phyloP scores from a whole-genome alignment of 2,888 invertebrate species.

The Campoplex nolae region DNA sequence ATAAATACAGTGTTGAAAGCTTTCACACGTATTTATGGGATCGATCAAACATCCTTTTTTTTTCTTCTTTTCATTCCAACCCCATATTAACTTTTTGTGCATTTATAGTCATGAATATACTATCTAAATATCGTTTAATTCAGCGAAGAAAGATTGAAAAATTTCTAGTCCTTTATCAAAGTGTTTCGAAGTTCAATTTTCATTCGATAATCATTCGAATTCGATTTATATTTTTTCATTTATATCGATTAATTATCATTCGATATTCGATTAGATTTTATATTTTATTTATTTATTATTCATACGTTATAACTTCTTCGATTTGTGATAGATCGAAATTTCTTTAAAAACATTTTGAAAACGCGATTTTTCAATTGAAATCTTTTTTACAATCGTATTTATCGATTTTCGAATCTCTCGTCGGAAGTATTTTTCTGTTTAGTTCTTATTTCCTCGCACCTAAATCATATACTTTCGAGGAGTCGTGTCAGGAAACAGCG shows the following conservation, averaged over 20 bases:
- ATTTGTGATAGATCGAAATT: no score
- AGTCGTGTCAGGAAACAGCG: neutral
- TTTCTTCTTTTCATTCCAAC: neutral
- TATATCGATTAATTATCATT: no score
- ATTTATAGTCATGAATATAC: neutral
- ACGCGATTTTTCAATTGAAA: no score
- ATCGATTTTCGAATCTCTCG: no score
- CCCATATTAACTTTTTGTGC: neutral
- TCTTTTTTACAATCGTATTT: no score
- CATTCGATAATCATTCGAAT: no score
- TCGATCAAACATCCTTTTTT: neutral
- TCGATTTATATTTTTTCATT: no score
- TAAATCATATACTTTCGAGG: neutral
- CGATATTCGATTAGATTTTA: no score
- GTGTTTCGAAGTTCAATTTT: neutral
- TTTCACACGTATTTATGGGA: slow-evolving; percentile 35
- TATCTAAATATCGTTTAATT: neutral
- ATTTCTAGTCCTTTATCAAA: neutral
- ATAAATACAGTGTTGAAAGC: slow-evolving; percentile 37
- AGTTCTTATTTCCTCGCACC: neutral
- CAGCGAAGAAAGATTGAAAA: neutral
- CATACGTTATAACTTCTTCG: no score
- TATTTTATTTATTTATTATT: no score
- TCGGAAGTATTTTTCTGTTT: neutral
- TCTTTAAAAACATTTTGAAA: no score